Conservation (phyloP, 2,113 vertebrate species). For the Pomatorhinus ruficollis region DNA sequence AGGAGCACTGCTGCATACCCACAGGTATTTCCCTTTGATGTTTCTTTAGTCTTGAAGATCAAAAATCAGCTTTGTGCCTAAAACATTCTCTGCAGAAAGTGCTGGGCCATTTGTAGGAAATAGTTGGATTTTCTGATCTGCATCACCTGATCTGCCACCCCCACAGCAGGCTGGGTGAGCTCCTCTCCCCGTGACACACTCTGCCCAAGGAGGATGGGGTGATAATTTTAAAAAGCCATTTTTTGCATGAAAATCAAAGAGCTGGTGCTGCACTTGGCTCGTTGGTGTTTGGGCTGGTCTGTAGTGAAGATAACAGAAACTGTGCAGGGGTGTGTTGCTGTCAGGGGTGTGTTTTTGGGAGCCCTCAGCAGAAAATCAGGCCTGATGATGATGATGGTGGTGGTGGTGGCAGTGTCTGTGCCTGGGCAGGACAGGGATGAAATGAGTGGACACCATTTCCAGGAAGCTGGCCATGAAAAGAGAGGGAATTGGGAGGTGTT, state of each 20-base stretch:
- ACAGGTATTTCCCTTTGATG: conserved; percentile 23
- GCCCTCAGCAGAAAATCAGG: fast-evolving
- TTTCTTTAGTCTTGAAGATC: conserved; percentile 14
- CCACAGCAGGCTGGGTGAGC: neutral
- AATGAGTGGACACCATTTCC: fast-evolving
- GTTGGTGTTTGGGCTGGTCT: fast-evolving
- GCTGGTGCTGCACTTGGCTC: neutral
- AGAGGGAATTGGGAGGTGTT: neutral
- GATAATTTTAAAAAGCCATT: fast-evolving
- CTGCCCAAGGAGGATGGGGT: neutral
- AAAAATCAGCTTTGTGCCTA: conserved; percentile 21
- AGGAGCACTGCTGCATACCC: neutral
- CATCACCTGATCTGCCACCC: neutral
- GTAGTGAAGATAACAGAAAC: fast-evolving
- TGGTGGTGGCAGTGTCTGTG: fast-evolving
- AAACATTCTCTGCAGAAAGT: neutral
- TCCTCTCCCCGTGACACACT: neutral
- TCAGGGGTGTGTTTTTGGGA: neutral
- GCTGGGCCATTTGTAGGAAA: neutral
- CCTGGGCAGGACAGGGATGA: too few relatives aligned
- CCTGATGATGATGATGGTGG: fast-evolving
- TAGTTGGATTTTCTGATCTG: neutral
- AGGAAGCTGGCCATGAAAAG: neutral
- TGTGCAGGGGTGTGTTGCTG: fast-evolving
- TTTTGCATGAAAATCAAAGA: neutral